phyloP scores from a whole-genome alignment of 2,113 vertebrate genomes.

The Notarius lentiginosus region DNA sequence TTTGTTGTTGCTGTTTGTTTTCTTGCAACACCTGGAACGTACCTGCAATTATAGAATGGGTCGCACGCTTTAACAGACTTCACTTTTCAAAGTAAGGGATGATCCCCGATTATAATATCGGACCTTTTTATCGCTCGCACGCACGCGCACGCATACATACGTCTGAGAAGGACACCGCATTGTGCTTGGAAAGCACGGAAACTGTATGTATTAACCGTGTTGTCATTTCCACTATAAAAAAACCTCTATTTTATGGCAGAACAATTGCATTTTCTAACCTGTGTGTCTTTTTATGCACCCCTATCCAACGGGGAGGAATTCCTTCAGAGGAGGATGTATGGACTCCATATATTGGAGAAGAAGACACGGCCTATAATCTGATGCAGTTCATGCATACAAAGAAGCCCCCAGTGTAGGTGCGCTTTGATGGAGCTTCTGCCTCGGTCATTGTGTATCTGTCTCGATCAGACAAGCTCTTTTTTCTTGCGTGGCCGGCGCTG shows the following conservation, averaged over 20 bases:
- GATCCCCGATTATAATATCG: background rate
- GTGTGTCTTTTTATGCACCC: conserved; percentile 28
- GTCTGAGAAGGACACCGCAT: background rate
- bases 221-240: conserved; percentile 55
- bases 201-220: conserved; percentile 51
- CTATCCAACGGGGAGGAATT: conserved; percentile 33
- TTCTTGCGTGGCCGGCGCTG: conserved; percentile 51
- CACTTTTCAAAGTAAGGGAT: background rate
- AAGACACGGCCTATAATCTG: conserved; percentile 31
- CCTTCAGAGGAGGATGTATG: conserved; percentile 63
- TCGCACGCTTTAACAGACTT: background rate
- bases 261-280: conserved; percentile 68
- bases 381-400: conserved; percentile 60
- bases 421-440: conserved; percentile 62
- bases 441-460: conserved; percentile 58
- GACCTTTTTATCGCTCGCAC: background rate
- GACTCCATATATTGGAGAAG: conserved; percentile 40
- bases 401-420: conserved; percentile 19
- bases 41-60: too few relatives aligned
- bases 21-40: too few relatives aligned
- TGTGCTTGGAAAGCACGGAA: background rate
- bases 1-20: too few relatives aligned
- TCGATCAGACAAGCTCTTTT: conserved; percentile 58
- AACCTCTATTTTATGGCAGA: conserved; percentile 56
- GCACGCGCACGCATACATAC: too few relatives aligned